These are phyloP conservation scores for Vimba vimba DNA, from an alignment of 2,113 vertebrate species.

Conservation along the genomic window DNA sequence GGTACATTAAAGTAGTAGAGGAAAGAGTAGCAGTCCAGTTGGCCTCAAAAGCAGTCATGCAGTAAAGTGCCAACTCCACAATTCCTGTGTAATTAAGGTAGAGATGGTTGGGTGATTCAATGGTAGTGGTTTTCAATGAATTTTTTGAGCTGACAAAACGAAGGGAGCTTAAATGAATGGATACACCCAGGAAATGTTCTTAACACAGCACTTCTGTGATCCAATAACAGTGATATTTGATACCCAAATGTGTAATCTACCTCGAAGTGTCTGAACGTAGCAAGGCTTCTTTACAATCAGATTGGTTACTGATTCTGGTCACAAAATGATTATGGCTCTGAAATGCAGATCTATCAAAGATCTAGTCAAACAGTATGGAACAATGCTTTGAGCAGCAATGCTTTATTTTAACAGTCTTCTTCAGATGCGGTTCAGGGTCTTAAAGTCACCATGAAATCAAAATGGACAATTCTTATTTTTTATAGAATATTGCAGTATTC, in stretches of 20 bases:
- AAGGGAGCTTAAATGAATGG: neutral
- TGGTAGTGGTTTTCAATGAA: conserved; percentile 36
- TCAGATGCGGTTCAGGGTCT: neutral
- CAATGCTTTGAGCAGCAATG: neutral
- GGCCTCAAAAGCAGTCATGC: conserved; percentile 39
- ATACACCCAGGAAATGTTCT: conserved; percentile 5
- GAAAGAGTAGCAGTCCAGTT: conserved; percentile 39
- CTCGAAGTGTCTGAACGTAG: neutral
- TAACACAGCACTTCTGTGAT: conserved; percentile 28
- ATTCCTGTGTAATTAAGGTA: conserved; percentile 46
- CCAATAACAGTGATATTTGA: conserved; percentile 20
- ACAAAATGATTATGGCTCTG: neutral
- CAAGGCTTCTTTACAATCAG: neutral
- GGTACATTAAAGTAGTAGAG: conserved; percentile 19
- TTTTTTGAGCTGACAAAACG: conserved; percentile 26
- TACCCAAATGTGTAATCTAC: conserved; percentile 9
- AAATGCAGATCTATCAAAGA: neutral
- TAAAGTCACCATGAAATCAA: no score
- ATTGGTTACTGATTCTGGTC: neutral
- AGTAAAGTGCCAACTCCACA: conserved; percentile 48
- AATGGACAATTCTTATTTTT: no score
- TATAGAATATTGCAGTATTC: no score
- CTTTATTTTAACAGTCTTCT: neutral
- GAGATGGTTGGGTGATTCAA: conserved; percentile 46
- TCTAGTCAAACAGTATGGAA: neutral